These are phyloP conservation scores for Oceanodroma tethys DNA, from an alignment of 2,113 vertebrate genomes.

Conservation along the genomic window DNA sequence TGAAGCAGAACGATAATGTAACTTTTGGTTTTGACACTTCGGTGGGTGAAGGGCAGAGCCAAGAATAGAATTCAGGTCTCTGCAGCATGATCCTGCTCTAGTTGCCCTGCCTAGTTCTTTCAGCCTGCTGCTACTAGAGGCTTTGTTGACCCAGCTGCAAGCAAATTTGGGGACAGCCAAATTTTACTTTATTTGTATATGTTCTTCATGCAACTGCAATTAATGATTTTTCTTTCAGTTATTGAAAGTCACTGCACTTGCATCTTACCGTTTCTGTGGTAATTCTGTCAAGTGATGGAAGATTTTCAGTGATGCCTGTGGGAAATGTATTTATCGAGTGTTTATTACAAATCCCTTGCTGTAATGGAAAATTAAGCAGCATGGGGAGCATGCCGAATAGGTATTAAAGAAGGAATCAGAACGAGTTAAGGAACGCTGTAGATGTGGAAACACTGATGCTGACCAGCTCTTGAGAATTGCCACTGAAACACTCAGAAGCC, in stretches of 20 bases:
- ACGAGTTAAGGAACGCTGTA: background rate
- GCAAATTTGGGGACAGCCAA: background rate
- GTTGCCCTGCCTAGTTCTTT: background rate
- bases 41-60: constrained; percentile 29
- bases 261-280: background rate
- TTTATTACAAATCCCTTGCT: background rate
- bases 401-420: background rate
- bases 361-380: background rate
- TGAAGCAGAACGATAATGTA: background rate
- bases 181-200: background rate
- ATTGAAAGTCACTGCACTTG: background rate
- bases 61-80: constrained; percentile 11
- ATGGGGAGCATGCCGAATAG: background rate
- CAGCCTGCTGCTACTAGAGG: background rate
- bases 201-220: background rate
- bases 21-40: background rate
- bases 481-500: background rate
- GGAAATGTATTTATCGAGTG: background rate
- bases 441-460: background rate
- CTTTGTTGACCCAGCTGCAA: background rate
- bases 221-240: background rate
- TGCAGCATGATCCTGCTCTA: background rate
- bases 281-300: background rate
- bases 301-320: background rate
- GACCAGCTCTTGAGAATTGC: background rate